Conservation (phyloP, 2,888 invertebrate genomes). For the Pseudoips prasinana region DNA sequence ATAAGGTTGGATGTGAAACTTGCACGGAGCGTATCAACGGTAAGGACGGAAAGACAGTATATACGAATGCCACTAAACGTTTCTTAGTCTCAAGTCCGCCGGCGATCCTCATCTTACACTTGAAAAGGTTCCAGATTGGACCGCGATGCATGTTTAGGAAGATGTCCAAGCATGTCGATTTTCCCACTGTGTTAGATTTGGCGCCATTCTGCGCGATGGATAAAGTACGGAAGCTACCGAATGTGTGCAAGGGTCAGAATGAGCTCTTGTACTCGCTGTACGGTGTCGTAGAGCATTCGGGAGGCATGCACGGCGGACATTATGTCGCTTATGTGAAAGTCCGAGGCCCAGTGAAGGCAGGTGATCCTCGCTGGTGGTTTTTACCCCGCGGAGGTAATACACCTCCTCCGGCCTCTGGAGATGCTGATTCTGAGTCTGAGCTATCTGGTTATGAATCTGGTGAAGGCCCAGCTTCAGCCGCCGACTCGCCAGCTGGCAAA, state of each 20-base stretch:
- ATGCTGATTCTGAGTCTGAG: constrained; percentile 79
- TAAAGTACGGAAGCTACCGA: constrained; percentile 83
- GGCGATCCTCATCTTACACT: constrained; percentile 95
- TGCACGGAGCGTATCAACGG: constrained; percentile 90
- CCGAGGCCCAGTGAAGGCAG: constrained; percentile 81
- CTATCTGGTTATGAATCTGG: constrained; percentile 81
- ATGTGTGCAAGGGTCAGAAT: constrained; percentile 83
- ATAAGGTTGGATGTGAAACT: constrained; percentile 95
- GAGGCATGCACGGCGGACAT: constrained; percentile 90
- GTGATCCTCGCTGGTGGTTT: constrained; percentile 88
- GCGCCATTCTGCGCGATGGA: constrained; percentile 93
- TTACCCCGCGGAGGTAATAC: constrained; percentile 83
- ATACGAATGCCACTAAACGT: constrained; percentile 92
- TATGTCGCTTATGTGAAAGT: constrained; percentile 98
- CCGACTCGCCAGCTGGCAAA: constrained; percentile 84
- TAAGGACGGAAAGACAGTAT: constrained; percentile 87
- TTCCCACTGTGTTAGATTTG: constrained; percentile 92
- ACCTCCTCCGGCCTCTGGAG: constrained; percentile 65
- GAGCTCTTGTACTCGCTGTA: constrained; percentile 93
- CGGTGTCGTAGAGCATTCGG: constrained; percentile 97
- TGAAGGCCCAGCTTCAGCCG: constrained; percentile 57
- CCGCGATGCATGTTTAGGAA: constrained; percentile 89
- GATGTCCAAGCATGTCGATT: constrained; percentile 92
- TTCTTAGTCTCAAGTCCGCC: constrained; percentile 95
- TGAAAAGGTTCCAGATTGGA: constrained; percentile 96